Evolutionary conservation across 1,140 invertebrate species (phyloP).

Genomic region (Aphidius gifuensis): DNA sequence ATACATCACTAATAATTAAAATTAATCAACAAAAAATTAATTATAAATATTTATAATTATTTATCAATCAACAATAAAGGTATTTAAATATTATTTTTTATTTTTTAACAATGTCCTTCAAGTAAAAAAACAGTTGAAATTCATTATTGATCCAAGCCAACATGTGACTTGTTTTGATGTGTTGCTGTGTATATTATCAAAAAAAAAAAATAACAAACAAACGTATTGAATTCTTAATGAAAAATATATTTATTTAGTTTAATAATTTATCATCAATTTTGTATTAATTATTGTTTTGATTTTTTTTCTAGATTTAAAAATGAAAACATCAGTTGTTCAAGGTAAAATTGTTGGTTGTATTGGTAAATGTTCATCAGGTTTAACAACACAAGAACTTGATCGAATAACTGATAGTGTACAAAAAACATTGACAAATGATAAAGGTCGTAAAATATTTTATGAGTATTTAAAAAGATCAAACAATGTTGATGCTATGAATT

Average conservation of each 20-base stretch:
- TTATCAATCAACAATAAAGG: background rate
- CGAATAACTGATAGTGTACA: constrained; percentile 36
- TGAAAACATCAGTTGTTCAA: constrained; percentile 25
- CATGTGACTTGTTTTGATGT: constrained; percentile 11
- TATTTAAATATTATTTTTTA: background rate
- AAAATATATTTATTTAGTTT: background rate
- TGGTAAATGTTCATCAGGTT: constrained; percentile 36
- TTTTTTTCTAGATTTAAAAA: constrained; percentile 16
- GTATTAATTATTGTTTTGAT: background rate
- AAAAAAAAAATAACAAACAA: too few relatives aligned
- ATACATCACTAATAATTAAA: too few relatives aligned
- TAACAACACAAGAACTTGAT: constrained; percentile 33
- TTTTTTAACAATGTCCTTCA: too few relatives aligned
- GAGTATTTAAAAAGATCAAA: constrained; percentile 29
- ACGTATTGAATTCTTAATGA: background rate
- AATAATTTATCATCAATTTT: background rate
- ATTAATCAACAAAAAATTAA: too few relatives aligned
- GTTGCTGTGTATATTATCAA: background rate
- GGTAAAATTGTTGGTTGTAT: constrained; percentile 33
- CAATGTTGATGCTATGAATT: constrained; percentile 28
- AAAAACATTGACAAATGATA: constrained; percentile 28
- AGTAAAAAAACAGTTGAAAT: background rate
- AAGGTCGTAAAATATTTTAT: constrained; percentile 36
- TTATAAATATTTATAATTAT: too few relatives aligned
- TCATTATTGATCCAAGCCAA: constrained; percentile 14